Conservation (phyloP, 2,888 invertebrate genomes). For the Scaptomyza caliginosa region DNA sequence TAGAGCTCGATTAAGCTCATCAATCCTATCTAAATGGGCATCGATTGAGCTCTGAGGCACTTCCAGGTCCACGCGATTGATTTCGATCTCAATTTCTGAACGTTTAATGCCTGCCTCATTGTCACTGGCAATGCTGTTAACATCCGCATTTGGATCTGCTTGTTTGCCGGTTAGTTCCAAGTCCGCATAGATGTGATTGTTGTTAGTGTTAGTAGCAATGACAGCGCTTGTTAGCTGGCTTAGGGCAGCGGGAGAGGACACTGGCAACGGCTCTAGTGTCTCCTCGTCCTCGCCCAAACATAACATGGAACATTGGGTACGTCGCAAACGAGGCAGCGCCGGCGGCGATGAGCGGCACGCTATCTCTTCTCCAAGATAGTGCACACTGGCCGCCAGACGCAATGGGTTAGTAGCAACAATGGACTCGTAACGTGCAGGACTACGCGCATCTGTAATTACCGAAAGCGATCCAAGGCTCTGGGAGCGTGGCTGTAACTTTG, state of each 20-base stretch:
- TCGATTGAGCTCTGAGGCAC: slow-evolving; percentile 81
- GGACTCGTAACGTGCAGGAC: slow-evolving; percentile 81
- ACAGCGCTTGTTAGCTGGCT: slow-evolving; percentile 45
- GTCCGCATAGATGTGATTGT: slow-evolving; percentile 82
- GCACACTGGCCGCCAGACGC: slow-evolving; percentile 82
- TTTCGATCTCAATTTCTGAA: slow-evolving; percentile 73
- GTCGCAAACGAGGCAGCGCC: slow-evolving; percentile 74
- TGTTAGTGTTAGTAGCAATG: slow-evolving; percentile 71
- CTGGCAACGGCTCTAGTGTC: slow-evolving; percentile 32
- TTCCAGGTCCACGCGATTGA: slow-evolving; percentile 61
- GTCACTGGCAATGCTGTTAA: slow-evolving; percentile 53
- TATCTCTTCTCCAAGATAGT: slow-evolving; percentile 78
- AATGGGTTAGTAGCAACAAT: slow-evolving; percentile 78
- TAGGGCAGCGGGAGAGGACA: slow-evolving; percentile 11
- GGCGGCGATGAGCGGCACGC: slow-evolving; percentile 52
- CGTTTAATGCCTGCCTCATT: slow-evolving; percentile 36
- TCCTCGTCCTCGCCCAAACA: slow-evolving; percentile 76
- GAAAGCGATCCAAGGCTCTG: slow-evolving; percentile 83
- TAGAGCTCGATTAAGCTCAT: slow-evolving; percentile 81
- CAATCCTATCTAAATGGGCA: slow-evolving; percentile 83
- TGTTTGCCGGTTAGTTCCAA: slow-evolving; percentile 63
- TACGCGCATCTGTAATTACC: slow-evolving; percentile 82
- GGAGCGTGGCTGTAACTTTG: slow-evolving; percentile 81
- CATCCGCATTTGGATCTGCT: slow-evolving; percentile 13
- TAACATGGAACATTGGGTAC: slow-evolving; percentile 81